A percentile compares a stretch with the other conserved stretches of the same genome.
phyloP scores from a whole-genome alignment of 1,140 invertebrate genomes.

The Leptopilina clavipes region DNA sequence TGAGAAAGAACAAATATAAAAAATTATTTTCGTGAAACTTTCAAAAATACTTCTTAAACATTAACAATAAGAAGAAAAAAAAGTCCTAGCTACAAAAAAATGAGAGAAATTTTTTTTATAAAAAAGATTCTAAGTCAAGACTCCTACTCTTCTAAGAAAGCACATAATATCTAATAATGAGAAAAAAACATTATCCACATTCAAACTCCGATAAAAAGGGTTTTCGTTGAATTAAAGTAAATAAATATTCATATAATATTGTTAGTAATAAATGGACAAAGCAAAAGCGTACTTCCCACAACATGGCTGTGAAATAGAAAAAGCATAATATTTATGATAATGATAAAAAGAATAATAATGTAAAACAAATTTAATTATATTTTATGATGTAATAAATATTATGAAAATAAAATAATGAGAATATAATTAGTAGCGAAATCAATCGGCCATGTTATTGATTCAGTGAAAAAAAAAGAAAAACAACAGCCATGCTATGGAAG shows the following conservation, averaged over 20 bases:
- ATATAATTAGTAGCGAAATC: slow-evolving; percentile 65
- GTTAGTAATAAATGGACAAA: slow-evolving; percentile 65
- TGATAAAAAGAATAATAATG: slow-evolving; percentile 44
- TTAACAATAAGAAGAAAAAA: slow-evolving; percentile 38
- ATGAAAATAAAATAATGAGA: slow-evolving; percentile 15
- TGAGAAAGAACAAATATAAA: not conserved
- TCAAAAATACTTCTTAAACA: slow-evolving; percentile 28
- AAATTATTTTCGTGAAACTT: slow-evolving; percentile 18
- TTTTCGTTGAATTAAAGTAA: slow-evolving; percentile 9
- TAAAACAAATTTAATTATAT: not conserved
- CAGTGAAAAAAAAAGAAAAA: slow-evolving; percentile 58
- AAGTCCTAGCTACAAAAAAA: slow-evolving; percentile 14
- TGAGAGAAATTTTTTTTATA: not conserved
- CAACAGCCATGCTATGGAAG: slow-evolving; percentile 75
- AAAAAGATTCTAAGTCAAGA: too few relatives aligned
- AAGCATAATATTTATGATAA: slow-evolving; percentile 54
- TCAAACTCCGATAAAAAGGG: slow-evolving; percentile 14
- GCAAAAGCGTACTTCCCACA: slow-evolving; percentile 75
- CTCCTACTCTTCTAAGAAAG: not conserved
- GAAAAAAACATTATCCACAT: slow-evolving; percentile 15
- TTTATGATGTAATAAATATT: slow-evolving; percentile 3
- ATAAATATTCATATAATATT: slow-evolving; percentile 35
- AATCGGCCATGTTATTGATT: slow-evolving; percentile 52
- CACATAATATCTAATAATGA: slow-evolving; percentile 9
- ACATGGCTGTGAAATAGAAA: slow-evolving; percentile 72